These are phyloP conservation scores for Hydrochoerus hydrochaeris DNA, from an alignment of 2,113 vertebrate species.

Conservation along the genomic window DNA sequence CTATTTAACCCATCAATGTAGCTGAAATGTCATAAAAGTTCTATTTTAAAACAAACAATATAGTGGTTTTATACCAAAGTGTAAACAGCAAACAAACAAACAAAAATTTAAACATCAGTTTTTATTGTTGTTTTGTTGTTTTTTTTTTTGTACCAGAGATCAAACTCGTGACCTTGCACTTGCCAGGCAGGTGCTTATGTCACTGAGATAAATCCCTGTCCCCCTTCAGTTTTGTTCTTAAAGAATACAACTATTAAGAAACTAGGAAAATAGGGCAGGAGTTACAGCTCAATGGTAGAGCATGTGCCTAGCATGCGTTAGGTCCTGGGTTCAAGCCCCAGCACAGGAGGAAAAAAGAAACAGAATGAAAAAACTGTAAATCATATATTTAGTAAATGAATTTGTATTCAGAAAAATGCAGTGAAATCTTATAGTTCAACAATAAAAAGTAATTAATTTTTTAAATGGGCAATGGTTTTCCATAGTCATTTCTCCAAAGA, in stretches of 20 bases:
- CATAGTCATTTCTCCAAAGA: slow-evolving; percentile 27
- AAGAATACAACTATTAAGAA: neutral
- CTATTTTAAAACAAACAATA: neutral
- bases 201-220: too few species aligned
- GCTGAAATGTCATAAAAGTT: neutral
- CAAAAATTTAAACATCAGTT: neutral
- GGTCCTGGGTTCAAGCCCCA: neutral
- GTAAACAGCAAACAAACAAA: neutral
- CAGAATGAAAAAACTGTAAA: neutral
- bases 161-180: too few species aligned
- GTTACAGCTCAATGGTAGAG: neutral
- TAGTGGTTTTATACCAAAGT: neutral
- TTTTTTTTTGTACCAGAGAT: too few species aligned
- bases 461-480: neutral
- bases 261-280: neutral
- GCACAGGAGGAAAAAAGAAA: neutral
- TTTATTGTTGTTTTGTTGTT: too few species aligned
- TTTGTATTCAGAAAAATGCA: neutral
- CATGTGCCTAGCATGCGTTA: neutral
- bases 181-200: too few species aligned
- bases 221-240: neutral
- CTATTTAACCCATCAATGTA: neutral
- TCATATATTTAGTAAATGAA: slow-evolving; percentile 26
- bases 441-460: neutral
- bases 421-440: slow-evolving; percentile 4